These are phyloP conservation scores for Drosophila quinaria DNA, from an alignment of 2,888 invertebrate genomes.

Conservation along the genomic window DNA sequence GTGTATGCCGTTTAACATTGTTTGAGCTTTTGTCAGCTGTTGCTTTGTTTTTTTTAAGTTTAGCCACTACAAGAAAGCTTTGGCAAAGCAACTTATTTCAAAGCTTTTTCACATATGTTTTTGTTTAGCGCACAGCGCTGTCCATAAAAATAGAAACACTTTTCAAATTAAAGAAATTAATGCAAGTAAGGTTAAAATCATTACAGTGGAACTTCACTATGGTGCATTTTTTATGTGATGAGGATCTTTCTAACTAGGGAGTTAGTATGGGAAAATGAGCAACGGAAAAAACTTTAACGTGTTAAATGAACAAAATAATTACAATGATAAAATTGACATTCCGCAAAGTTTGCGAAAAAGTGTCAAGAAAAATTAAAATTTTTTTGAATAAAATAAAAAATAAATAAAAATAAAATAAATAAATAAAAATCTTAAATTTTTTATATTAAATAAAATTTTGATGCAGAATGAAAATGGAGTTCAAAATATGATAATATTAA, in stretches of 20 bases:
- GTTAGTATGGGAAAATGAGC: too few relatives aligned
- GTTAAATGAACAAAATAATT: too few relatives aligned
- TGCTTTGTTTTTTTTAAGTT: constrained; percentile 10
- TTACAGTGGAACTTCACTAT: not conserved
- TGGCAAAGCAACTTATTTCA: not conserved
- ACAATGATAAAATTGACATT: too few relatives aligned
- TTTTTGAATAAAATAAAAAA: too few relatives aligned
- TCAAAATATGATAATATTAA: too few relatives aligned
- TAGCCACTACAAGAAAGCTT: constrained; percentile 20
- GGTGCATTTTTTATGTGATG: not conserved
- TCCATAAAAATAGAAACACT: not conserved
- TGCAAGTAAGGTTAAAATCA: not conserved
- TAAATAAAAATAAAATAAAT: too few relatives aligned
- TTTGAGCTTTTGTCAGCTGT: constrained; percentile 26
- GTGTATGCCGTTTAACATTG: constrained; percentile 28
- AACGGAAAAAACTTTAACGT: too few relatives aligned
- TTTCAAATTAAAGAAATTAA: not conserved
- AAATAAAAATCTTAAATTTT: too few relatives aligned
- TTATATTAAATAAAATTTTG: too few relatives aligned
- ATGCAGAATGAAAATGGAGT: too few relatives aligned
- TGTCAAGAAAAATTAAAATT: too few relatives aligned
- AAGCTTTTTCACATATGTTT: constrained; percentile 15
- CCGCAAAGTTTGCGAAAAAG: too few relatives aligned
- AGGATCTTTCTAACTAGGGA: not conserved
- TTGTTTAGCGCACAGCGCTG: constrained; percentile 16